Conservation (phyloP, 2,888 invertebrate genomes). For the Zygogramma bicolorata region DNA sequence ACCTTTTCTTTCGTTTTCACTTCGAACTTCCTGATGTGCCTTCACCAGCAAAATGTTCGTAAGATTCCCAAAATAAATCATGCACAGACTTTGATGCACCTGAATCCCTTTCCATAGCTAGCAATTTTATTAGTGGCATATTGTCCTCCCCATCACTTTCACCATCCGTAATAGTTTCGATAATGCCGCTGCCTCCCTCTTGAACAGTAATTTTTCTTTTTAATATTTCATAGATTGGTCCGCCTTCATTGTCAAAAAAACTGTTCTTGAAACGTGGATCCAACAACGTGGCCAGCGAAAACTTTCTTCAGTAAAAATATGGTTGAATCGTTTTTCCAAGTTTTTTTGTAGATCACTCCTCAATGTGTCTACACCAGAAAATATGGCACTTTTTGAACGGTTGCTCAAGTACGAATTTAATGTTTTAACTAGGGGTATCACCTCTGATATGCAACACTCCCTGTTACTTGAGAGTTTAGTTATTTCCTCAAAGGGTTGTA, state of each 20-base stretch:
- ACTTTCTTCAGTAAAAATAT: conserved; percentile 27
- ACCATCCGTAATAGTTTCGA: background rate
- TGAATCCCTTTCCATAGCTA: conserved; percentile 3
- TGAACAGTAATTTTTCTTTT: background rate
- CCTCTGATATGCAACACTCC: conserved; percentile 46
- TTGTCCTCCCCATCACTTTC: background rate
- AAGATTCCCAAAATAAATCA: conserved; percentile 8
- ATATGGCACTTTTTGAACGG: background rate
- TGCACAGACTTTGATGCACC: conserved; percentile 11
- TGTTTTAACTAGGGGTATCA: conserved; percentile 46
- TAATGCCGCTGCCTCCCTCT: background rate
- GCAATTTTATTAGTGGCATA: background rate
- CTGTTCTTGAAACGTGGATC: conserved; percentile 48
- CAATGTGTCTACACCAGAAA: background rate
- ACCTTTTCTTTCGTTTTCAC: background rate
- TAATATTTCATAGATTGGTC: conserved; percentile 17
- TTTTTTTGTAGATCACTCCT: background rate
- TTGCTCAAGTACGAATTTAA: conserved; percentile 40
- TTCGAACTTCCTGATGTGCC: background rate
- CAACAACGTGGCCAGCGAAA: conserved; percentile 35
- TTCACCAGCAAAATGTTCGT: background rate
- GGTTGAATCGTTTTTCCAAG: background rate
- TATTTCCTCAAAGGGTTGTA: conserved; percentile 46
- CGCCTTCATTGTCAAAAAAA: conserved; percentile 46
- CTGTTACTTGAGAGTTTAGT: conserved; percentile 46